Conservation (phyloP, 2,888 invertebrate species). For the Platerodrilus igneus region DNA sequence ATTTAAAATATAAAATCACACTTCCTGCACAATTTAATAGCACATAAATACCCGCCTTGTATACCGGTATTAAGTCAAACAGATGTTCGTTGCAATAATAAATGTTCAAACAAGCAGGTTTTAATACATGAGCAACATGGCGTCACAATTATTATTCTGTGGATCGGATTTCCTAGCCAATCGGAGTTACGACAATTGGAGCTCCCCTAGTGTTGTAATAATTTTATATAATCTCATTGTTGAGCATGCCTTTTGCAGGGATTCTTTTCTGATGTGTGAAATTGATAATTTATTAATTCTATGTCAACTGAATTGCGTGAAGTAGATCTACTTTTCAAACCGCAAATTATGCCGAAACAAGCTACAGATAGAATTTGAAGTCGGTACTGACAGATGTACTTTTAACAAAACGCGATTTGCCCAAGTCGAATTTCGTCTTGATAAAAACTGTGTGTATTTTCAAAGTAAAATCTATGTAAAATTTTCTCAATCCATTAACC, state of each 20-base stretch:
- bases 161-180: constrained; percentile 21
- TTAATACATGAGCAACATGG: constrained; percentile 25
- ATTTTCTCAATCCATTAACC: constrained; percentile 58
- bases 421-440: constrained; percentile 4
- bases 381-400: no score
- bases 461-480: constrained; percentile 10
- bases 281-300: no score
- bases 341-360: no score
- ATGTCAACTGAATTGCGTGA: no score
- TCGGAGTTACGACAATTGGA: constrained; percentile 21
- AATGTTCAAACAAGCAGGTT: constrained; percentile 20
- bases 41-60: constrained; percentile 20
- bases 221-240: no score
- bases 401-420: no score
- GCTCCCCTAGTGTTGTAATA: constrained; percentile 26
- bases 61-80: constrained; percentile 19
- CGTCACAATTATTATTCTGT: constrained; percentile 19
- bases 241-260: no score
- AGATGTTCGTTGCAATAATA: constrained; percentile 18
- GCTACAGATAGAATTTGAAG: no score
- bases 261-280: no score
- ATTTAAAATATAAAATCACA: constrained; percentile 12
- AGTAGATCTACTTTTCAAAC: no score
- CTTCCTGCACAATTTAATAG: constrained; percentile 15
- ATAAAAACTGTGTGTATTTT: constrained; percentile 5